A percentile compares a stretch with the other conserved stretches of the same genome.
Evolutionary conservation across 2,797 vertebrate species (phyloP).

Genomic region (Esox lucius): DNA sequence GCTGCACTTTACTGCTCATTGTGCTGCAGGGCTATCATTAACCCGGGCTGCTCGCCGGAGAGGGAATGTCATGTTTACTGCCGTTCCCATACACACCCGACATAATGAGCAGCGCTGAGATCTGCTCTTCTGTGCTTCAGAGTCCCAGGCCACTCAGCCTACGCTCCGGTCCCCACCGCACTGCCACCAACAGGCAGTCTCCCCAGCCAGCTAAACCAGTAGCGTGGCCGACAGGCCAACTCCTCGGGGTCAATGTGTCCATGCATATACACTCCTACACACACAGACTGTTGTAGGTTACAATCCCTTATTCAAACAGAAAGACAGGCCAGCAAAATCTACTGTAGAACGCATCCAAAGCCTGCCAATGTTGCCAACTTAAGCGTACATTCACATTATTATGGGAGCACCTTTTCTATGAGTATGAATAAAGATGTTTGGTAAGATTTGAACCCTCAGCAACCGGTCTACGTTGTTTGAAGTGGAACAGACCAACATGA

Average conservation of each 20-base stretch:
- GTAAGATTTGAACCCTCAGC: too few species aligned
- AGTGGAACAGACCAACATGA: too few species aligned
- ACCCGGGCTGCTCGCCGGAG: constrained; percentile 57
- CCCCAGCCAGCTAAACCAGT: constrained; percentile 16
- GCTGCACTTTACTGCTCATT: constrained; percentile 71
- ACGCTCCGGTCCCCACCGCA: constrained; percentile 17
- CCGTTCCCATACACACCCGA: constrained; percentile 78
- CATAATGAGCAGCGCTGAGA: constrained; percentile 61
- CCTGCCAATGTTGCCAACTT: background rate
- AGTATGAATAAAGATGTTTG: too few species aligned
- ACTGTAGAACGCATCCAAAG: background rate
- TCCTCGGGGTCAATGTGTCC: constrained; percentile 49
- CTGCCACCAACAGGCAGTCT: constrained; percentile 36
- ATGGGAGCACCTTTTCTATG: background rate
- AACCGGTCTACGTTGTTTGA: too few species aligned
- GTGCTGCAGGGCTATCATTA: constrained; percentile 78
- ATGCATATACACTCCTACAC: constrained; percentile 34
- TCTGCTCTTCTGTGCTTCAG: constrained; percentile 31
- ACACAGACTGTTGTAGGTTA: background rate
- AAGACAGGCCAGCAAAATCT: background rate
- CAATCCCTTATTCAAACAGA: background rate
- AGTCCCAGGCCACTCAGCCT: constrained; percentile 12
- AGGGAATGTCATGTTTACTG: constrained; percentile 75
- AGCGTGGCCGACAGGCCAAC: constrained; percentile 23
- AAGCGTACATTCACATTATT: too few species aligned